Evolutionary conservation across 2,888 invertebrate species (phyloP).

Genomic region (Chloroclysta siterata): DNA sequence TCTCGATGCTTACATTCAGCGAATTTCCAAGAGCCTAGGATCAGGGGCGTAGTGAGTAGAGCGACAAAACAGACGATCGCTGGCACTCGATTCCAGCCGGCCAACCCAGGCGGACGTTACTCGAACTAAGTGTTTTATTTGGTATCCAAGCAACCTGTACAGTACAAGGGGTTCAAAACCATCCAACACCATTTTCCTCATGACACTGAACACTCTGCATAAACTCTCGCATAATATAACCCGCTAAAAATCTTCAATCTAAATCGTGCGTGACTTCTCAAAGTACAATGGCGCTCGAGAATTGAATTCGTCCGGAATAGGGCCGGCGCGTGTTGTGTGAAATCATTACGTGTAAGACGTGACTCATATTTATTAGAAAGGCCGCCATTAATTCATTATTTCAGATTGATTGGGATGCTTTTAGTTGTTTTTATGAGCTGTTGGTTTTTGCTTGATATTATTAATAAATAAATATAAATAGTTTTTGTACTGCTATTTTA

Average conservation of each 20-base stretch:
- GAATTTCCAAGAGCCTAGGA: no score
- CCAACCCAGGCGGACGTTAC: no score
- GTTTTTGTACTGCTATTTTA: no score
- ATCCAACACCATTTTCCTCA: neutral
- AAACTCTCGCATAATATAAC: neutral
- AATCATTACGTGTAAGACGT: conserved; percentile 33
- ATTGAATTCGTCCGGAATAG: conserved; percentile 20
- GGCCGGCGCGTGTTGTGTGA: conserved; percentile 27
- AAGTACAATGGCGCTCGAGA: neutral
- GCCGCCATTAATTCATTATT: conserved; percentile 51
- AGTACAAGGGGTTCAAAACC: no score
- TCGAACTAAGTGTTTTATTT: no score
- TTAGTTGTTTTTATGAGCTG: neutral
- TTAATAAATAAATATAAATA: no score
- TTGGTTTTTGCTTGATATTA: neutral
- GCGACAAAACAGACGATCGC: no score
- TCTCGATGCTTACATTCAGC: no score
- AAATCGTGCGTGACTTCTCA: conserved; percentile 10
- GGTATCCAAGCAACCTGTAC: no score
- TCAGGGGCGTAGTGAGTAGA: no score
- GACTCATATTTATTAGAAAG: conserved; percentile 52
- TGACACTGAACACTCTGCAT: no score
- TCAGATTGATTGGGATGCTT: conserved; percentile 50
- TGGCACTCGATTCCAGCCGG: no score
- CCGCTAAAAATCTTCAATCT: conserved; percentile 3